Base-by-base conservation (phyloP, 2,888 invertebrate species). In the Leptinotarsa rubiginosa region DNA sequence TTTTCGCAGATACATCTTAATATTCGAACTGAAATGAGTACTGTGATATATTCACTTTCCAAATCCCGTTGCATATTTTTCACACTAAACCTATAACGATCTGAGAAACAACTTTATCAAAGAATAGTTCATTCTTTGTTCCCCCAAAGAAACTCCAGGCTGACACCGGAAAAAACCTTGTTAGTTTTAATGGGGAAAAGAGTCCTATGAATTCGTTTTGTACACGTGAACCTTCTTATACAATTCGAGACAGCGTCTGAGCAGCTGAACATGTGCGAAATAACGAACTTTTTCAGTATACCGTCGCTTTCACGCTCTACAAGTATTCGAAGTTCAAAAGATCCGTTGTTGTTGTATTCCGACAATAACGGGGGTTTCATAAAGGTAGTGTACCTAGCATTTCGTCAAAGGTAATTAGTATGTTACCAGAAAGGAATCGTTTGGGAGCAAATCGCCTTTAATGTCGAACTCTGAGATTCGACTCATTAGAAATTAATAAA, bases 161-260 rank as follows among this genome's bases (percentile, higher is more conserved):
- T 41, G 56, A 68, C 68, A 41, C 56, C 56, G 54, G 18, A 41
- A 68, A 68, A 68, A 68, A 50, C 54, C 68, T 68, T 68, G 56
- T 68, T 68, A 68, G 68, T 54, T 68, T 31, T 68, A 68, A 68
- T 31, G 41, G 54, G 56, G 41, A 68, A 54, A 54, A 25, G 54
- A 41, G 47, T 54, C 15, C 68, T 20, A 7, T 54, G 68, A 68
- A 54, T 68, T 54, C 68, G 52, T 68, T 68, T 68, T 49, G 56
- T 68, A 54, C n/a, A 68, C 54, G 47, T 52, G 68, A 68, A 31
- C 12, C 68, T 68, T n/a, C 62, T 62, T 62, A 41, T 62, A 62
- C 31, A 62, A 62, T 18, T 62, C 62, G 62, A 62, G 62, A 62
- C 62, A 62, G 62, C 62, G 62, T n/a, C 41, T 62, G 62, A 50